Conservation (phyloP, 2,113 vertebrate genomes). For the Syrmaticus mikado region DNA sequence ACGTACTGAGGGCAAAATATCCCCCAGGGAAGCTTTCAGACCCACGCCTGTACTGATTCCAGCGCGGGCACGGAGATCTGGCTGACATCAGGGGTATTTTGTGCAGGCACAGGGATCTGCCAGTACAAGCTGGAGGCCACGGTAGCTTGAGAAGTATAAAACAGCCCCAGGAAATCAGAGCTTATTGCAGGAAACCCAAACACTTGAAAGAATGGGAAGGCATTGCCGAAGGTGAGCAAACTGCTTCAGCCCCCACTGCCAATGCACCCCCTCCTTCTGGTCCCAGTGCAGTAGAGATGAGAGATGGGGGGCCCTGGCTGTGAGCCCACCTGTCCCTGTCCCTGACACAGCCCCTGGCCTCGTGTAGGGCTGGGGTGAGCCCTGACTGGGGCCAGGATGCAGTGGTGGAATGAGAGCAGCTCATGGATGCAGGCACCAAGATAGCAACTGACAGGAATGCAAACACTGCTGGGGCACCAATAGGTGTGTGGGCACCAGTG, state of each 20-base stretch:
- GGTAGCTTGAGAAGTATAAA: not conserved
- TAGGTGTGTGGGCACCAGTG: not conserved
- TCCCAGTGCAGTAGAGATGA: too few relatives aligned
- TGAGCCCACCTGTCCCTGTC: accelerated
- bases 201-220: not conserved
- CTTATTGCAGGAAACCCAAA: not conserved
- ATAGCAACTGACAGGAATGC: too few relatives aligned
- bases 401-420: too few relatives aligned
- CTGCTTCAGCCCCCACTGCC: not conserved
- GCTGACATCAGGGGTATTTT: not conserved
- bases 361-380: not conserved
- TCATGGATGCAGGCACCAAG: not conserved
- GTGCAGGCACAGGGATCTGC: not conserved
- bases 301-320: accelerated
- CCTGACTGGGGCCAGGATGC: not conserved
- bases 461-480: not conserved
- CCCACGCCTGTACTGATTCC: not conserved
- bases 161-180: slow-evolving; percentile 28
- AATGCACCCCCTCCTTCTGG: not conserved
- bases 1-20: not conserved
- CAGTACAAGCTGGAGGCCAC: not conserved
- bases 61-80: not conserved
- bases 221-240: accelerated
- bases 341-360: too few relatives aligned
- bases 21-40: not conserved